Evolutionary conservation across 37 sponge, comb jelly and placozoan genomes (phyloP).

Genomic region (Spongilla lacustris): DNA sequence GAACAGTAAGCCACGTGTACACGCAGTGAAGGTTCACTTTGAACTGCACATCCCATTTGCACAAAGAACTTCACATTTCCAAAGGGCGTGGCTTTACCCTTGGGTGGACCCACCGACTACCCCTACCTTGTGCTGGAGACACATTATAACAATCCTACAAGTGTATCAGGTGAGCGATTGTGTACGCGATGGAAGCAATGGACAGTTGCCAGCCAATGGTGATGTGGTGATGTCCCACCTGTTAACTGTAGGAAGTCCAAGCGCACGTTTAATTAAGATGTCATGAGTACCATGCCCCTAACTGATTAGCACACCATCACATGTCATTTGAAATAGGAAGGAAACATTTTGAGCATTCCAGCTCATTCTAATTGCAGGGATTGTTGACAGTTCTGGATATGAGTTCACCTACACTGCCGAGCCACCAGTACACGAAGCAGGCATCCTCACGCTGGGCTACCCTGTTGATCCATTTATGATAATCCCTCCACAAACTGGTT

Average conservation of each 20-base stretch:
- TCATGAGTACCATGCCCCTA: no score
- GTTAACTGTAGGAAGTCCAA: no score
- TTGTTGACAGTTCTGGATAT: constrained; percentile 5
- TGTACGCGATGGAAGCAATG: no score
- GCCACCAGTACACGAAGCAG: background rate
- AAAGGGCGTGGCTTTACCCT: background rate
- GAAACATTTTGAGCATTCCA: no score
- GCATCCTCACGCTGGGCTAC: background rate
- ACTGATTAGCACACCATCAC: no score
- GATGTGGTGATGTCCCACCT: no score
- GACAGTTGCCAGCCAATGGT: no score
- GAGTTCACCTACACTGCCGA: background rate
- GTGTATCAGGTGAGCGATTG: background rate
- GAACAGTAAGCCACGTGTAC: constrained; percentile 6
- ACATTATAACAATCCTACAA: constrained; percentile 4
- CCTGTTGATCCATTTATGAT: background rate
- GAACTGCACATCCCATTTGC: no score
- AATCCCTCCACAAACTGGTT: background rate
- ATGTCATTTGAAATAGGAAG: no score
- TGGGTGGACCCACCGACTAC: background rate
- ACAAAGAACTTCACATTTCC: background rate
- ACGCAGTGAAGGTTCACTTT: no score
- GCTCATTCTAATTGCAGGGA: background rate
- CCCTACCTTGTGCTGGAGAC: background rate
- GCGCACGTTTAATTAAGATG: no score